Evolutionary conservation across 2,113 vertebrate species (phyloP).

Genomic region (Scartelaos histophorus): DNA sequence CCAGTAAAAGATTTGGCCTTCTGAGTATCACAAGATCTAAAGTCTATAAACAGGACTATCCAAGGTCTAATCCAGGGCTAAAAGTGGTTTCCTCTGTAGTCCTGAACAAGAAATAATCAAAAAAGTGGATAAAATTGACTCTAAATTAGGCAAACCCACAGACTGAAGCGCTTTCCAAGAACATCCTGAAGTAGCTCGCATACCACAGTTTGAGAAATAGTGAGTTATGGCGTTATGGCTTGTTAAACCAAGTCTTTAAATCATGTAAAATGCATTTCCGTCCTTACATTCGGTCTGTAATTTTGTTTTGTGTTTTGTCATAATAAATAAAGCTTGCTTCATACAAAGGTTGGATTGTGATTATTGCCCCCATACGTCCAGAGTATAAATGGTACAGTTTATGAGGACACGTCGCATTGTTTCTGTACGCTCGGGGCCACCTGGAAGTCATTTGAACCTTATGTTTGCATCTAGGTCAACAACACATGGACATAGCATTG

Average conservation of each 20-base stretch:
- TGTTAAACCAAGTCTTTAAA: background rate
- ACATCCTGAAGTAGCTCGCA: no score
- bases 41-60: no score
- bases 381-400: background rate
- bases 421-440: background rate
- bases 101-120: no score
- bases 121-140: no score
- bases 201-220: no score
- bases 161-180: no score
- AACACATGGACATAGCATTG: background rate
- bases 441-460: background rate
- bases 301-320: slow-evolving; percentile 1
- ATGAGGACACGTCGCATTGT: background rate
- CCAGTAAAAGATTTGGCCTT: no score
- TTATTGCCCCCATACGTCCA: background rate
- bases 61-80: no score
- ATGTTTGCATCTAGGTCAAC: slow-evolving; percentile 1
- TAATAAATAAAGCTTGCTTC: slow-evolving; percentile 6
- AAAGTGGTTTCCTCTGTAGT: no score
- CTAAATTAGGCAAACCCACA: no score
- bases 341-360: background rate
- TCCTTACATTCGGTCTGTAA: background rate
- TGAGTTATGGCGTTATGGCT: no score
- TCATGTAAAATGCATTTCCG: background rate
- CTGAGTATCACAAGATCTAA: no score